Evolutionary conservation across 2,888 invertebrate genomes (phyloP).

Genomic region (Spilosoma lubricipeda): DNA sequence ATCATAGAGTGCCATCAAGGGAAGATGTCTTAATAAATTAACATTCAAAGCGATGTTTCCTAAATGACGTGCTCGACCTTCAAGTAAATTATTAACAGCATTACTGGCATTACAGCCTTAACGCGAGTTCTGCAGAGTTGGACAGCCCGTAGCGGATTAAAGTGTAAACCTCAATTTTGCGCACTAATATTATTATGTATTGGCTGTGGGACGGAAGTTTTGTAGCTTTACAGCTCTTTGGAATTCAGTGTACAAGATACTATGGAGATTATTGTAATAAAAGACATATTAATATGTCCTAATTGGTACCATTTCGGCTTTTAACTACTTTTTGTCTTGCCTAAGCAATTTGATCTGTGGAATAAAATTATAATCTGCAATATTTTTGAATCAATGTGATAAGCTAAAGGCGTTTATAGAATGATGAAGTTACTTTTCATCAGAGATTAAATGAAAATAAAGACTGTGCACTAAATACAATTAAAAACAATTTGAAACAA

Average conservation of each 20-base stretch:
- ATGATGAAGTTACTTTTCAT: too few species aligned
- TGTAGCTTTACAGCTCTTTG: not conserved
- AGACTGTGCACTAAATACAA: too few species aligned
- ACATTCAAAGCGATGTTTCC: conserved; percentile 48
- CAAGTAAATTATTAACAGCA: conserved; percentile 50
- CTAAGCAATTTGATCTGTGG: too few species aligned
- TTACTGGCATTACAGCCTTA: conserved; percentile 35
- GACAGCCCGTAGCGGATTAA: conserved; percentile 32
- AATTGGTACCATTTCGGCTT: not conserved
- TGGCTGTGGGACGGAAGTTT: conserved; percentile 1
- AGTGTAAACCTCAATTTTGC: conserved; percentile 13
- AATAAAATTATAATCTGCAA: too few species aligned
- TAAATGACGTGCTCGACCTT: conserved; percentile 50
- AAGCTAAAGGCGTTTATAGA: too few species aligned
- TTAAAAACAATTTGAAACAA: too few species aligned
- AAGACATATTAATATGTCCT: not conserved
- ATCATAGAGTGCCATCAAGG: conserved; percentile 35
- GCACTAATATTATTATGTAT: conserved; percentile 19
- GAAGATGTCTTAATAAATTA: conserved; percentile 51
- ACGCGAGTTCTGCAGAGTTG: conserved; percentile 40
- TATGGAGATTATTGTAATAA: not conserved
- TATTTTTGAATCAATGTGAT: too few species aligned
- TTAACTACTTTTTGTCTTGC: not conserved
- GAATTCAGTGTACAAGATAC: not conserved
- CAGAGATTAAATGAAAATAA: too few species aligned